These are phyloP conservation scores for Martes flavigula DNA, from an alignment of 2,797 vertebrate species.

Conservation along the genomic window DNA sequence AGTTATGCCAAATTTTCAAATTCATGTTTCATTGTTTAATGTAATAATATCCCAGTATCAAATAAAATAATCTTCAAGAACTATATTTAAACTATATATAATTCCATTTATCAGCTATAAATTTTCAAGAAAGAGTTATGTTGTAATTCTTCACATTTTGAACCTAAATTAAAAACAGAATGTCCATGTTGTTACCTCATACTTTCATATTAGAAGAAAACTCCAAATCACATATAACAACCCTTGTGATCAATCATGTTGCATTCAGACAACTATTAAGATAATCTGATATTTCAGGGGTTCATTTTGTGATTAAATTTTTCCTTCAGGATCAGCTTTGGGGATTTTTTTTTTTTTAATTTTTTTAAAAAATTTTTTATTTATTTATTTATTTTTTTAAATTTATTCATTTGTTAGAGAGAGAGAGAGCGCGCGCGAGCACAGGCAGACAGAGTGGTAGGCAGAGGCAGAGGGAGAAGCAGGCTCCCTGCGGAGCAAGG, in stretches of 20 bases:
- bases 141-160: background rate
- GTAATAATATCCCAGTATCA: background rate
- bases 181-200: background rate
- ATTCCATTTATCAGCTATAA: fast-evolving
- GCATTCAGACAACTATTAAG: background rate
- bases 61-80: background rate
- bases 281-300: background rate
- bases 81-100: background rate
- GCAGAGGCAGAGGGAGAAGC: too few species aligned
- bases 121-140: background rate
- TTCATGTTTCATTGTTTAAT: background rate
- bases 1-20: background rate
- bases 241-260: background rate
- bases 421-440: too few species aligned
- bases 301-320: background rate
- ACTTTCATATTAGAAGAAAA: background rate
- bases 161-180: background rate
- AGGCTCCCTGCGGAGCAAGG: too few species aligned
- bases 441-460: too few species aligned
- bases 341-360: background rate
- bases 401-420: too few species aligned
- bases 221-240: background rate
- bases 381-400: too few species aligned
- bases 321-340: background rate
- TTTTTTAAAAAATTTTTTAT: too few species aligned